Conservation (phyloP, 2,888 invertebrate species). For the Ichneumoninae sp. region DNA sequence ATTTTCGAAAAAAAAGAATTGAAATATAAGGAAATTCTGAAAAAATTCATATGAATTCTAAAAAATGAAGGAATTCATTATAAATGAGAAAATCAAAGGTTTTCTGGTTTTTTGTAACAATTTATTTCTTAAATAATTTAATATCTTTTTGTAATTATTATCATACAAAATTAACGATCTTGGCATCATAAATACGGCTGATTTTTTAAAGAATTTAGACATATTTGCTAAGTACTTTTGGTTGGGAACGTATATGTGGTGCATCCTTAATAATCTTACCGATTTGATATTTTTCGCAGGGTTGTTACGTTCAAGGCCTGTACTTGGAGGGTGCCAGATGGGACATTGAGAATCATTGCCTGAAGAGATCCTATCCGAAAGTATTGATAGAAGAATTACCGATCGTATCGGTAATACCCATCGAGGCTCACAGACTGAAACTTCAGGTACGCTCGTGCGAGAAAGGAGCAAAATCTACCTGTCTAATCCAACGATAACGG, state of each 20-base stretch:
- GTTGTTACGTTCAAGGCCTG: slow-evolving; percentile 91
- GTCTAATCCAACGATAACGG: slow-evolving; percentile 4
- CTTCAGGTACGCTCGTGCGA: slow-evolving; percentile 87
- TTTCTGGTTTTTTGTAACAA: background rate
- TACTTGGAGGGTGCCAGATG: slow-evolving; percentile 96
- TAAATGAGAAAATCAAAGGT: too few relatives aligned
- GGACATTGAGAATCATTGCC: slow-evolving; percentile 89
- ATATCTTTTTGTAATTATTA: too few relatives aligned
- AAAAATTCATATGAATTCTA: too few relatives aligned
- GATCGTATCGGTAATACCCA: slow-evolving; percentile 93
- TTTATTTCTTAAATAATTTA: slow-evolving; percentile 58
- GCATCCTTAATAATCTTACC: too few relatives aligned
- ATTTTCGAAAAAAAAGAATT: too few relatives aligned
- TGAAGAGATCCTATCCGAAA: slow-evolving; percentile 92
- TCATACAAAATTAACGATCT: too few relatives aligned
- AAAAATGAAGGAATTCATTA: too few relatives aligned
- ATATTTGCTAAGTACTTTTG: too few relatives aligned
- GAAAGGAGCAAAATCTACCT: background rate
- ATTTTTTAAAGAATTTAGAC: too few relatives aligned
- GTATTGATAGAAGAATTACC: slow-evolving; percentile 94
- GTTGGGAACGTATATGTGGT: too few relatives aligned
- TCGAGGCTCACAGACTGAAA: slow-evolving; percentile 93
- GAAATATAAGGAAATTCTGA: too few relatives aligned
- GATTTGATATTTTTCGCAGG: slow-evolving; percentile 84
- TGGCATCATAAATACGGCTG: too few relatives aligned